These are phyloP conservation scores for Melanitta fusca DNA, from an alignment of 2,797 vertebrate species.

Conservation along the genomic window DNA sequence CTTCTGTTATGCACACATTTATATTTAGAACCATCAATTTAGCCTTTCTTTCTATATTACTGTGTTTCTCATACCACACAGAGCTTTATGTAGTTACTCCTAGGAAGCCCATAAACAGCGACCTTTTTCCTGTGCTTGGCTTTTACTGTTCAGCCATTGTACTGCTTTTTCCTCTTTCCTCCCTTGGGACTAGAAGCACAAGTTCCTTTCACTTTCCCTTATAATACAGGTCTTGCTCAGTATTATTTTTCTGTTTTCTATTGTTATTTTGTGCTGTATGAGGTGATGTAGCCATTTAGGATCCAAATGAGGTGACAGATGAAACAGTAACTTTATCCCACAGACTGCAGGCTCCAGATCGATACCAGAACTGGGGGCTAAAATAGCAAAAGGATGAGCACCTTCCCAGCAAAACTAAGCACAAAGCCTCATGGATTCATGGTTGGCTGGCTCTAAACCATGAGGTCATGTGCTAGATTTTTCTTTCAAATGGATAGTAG, in stretches of 20 bases:
- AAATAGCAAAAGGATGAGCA: not conserved
- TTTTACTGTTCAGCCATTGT: not conserved
- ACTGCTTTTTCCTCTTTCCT: slow-evolving; percentile 32
- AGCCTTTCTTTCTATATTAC: not conserved
- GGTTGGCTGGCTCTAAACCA: not conserved
- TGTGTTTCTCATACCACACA: not conserved
- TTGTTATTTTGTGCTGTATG: not conserved
- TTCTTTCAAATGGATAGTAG: not conserved
- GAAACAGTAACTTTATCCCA: slow-evolving; percentile 6
- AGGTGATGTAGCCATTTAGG: not conserved
- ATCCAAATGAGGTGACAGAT: not conserved
- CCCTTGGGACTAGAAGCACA: not conserved
- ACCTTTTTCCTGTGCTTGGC: slow-evolving; percentile 7
- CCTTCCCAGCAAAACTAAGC: not conserved
- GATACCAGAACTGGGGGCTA: not conserved
- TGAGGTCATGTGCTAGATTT: not conserved
- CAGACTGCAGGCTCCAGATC: not conserved
- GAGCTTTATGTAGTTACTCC: not conserved
- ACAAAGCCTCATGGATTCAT: not conserved
- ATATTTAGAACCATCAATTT: not conserved
- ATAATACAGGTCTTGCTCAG: not conserved
- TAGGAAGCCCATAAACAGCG: slow-evolving; percentile 44
- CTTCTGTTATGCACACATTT: not conserved
- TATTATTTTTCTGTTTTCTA: not conserved
- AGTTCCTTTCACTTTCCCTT: slow-evolving; percentile 60